phyloP scores from a whole-genome alignment of 2,888 invertebrate species.

The Brassicogethes aeneus region DNA sequence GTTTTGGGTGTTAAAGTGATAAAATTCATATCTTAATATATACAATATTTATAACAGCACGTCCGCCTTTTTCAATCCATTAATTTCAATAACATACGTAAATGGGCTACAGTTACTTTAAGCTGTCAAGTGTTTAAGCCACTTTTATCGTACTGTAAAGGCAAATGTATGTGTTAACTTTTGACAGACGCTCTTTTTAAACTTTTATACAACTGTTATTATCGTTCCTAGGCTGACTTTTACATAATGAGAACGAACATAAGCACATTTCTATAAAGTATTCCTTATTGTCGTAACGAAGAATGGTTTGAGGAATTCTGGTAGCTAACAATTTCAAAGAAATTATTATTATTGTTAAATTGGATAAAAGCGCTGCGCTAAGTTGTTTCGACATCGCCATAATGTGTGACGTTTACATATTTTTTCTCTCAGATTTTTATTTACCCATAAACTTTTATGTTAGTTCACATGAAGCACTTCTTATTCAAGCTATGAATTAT shows the following conservation, averaged over 20 bases:
- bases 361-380: background rate
- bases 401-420: background rate
- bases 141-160: conserved; percentile 3
- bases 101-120: conserved; percentile 1
- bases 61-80: conserved; percentile 1
- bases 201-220: conserved; percentile 3
- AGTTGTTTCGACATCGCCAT: background rate
- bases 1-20: background rate
- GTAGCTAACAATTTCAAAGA: conserved; percentile 4
- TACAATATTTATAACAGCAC: conserved; percentile 1
- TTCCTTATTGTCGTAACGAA: conserved; percentile 3
- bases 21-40: conserved; percentile 1
- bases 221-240: conserved; percentile 1
- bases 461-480: too few relatives aligned
- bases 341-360: conserved; percentile 1
- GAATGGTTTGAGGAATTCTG: conserved; percentile 4
- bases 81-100: conserved; percentile 2
- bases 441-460: too few relatives aligned
- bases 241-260: too few relatives aligned
- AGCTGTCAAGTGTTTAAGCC: conserved; percentile 3
- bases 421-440: too few relatives aligned
- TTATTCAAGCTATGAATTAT: too few relatives aligned
- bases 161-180: conserved; percentile 1
- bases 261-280: conserved; percentile 2
- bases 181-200: conserved; percentile 6